Evolutionary conservation across 2,888 invertebrate species (phyloP), one percentile per base, ranked within the genome.

Genomic region (Seira musarum): DNA sequence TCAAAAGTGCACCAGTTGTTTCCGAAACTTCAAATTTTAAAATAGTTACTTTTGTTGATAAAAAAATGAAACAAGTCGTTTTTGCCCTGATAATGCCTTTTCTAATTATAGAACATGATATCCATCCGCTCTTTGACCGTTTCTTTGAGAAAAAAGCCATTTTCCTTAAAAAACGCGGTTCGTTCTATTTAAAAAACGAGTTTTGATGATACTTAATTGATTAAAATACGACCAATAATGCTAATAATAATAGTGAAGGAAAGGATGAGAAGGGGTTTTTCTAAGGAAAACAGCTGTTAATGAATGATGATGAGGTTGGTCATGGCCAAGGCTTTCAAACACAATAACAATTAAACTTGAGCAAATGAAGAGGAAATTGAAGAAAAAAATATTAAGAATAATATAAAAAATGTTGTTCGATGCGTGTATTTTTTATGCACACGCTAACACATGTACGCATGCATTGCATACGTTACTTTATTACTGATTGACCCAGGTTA

Each of bases 401-500:
- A 30, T 8, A 30, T 30, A 60, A 60, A 60, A 60, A 60, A 60
- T 60, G 22, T 21, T 21, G 30, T 8, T 30, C 2, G 10, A 2
- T 60, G 19, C 60, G 22, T 60, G 60, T 21, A n/a, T 21, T 60
- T 60, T 30, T 30, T 21, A 60, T 21, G n/a, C 57, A 53, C n/a
- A 69, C 17, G 22, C 21, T 15, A 49, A 13, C 49, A 49, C 49
- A 49, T 49, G 49, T n/a, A 49, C 15, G 15, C 49, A 5, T 30
- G 30, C 30, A 53, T 53, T 30, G 8, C 30, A 30, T 30, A 30
- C 30, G 30, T 8, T 30, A 30, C 30, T 8, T 53, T 53, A 67
- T 57, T 64, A 70, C 53, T 64, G 77, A 64, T 77, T 77, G 77
- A 71, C 77, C 77, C 53, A 77, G 77, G 77, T 77, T 77, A 77